Base-by-base conservation (phyloP, 2,797 vertebrate species). In the Cyprinella venusta region DNA sequence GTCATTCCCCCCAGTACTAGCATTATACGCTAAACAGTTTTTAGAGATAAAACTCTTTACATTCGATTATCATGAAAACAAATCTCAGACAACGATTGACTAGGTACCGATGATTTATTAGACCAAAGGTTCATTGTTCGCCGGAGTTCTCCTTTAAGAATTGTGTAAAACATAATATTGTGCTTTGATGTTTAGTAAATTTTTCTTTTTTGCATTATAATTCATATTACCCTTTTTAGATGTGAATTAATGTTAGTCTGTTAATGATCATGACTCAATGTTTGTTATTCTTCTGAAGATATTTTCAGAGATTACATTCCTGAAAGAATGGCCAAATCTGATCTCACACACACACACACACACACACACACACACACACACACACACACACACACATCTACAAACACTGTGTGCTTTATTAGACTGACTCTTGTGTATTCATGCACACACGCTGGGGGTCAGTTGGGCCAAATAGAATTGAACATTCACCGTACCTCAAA, bases 371-470 rank as follows among this genome's bases (percentile, higher is more conserved):
- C n/a, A n/a, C n/a, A n/a, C 5, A 52, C 26, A 77, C 26, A 63
- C 74, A 79, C 30, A 79, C 89, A n/a, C n/a, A n/a, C n/a, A n/a
- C n/a, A 92, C 90, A 86, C 15, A 70, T 50, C 26, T n/a, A 56
- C 10, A 77, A 8, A 91, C 90, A 86, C 40, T 64, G 68, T 79
- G 64, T 26, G 45, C 70, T 79, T 80, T 61, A 76, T 67, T 7
- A 77, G 72, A 64, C n/a, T 33, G 59, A 72, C 40, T 81, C 80
- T 77, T 65, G 52, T 12, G 24, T 64, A 82, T 93, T 94, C 89
- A 85, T 92, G 87, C 84, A 90, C 91, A 92, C 91, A 92, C 93
- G 93, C 92, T 91, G 89, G 92, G 61, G 92, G 80, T 90, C 93
- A 94, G 90, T 91, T 91, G 88, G 91, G 85, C 86, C 78, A 79